These are phyloP conservation scores for Aegithalos caudatus DNA, from an alignment of 2,113 vertebrate species.

Conservation along the genomic window DNA sequence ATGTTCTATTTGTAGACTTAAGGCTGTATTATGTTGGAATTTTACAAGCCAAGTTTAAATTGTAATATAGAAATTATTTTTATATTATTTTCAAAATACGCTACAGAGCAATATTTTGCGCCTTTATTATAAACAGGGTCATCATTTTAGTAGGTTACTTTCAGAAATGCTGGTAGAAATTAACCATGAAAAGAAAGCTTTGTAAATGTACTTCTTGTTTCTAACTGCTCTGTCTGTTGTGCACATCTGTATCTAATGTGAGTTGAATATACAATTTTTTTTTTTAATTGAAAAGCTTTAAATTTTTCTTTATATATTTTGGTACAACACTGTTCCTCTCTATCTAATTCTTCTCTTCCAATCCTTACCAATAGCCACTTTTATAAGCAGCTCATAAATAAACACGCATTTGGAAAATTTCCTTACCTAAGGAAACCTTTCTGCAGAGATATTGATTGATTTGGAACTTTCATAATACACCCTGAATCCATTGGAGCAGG, in stretches of 20 bases:
- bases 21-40: constrained; percentile 74
- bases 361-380: neutral
- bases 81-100: constrained; percentile 79
- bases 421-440: constrained; percentile 10
- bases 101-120: constrained; percentile 79
- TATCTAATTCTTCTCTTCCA: neutral
- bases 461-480: neutral
- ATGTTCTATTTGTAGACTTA: constrained; percentile 74
- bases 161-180: constrained; percentile 57
- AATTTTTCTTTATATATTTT: constrained; percentile 49
- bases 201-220: constrained; percentile 46
- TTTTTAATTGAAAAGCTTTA: constrained; percentile 60
- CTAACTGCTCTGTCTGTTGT: constrained; percentile 59
- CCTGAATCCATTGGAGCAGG: neutral
- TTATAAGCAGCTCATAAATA: constrained; percentile 36
- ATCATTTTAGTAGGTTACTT: constrained; percentile 65
- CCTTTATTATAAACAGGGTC: constrained; percentile 74
- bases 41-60: constrained; percentile 81
- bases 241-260: constrained; percentile 37
- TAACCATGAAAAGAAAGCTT: constrained; percentile 54
- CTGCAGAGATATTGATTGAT: neutral
- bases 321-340: neutral
- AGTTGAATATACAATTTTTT: constrained; percentile 46
- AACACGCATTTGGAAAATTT: neutral
- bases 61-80: constrained; percentile 85